Evolutionary conservation across 2,113 vertebrate species (phyloP).

Genomic region (Rhinopomastus cyanomelas): DNA sequence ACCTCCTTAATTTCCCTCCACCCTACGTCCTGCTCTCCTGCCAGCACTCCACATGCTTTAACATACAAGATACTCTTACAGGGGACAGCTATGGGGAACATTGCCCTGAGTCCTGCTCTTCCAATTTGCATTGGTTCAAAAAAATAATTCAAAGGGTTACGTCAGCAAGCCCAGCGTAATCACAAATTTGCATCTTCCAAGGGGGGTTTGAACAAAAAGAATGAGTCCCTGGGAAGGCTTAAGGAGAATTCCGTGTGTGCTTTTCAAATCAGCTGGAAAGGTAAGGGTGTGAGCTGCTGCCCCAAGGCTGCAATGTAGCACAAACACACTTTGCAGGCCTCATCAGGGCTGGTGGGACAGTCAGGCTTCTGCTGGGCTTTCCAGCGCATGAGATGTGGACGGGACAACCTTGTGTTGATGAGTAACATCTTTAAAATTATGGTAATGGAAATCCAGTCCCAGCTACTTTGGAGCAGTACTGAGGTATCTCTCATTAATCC

Average conservation of each 20-base stretch:
- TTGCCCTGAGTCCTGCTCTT: not conserved
- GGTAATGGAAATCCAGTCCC: constrained; percentile 50
- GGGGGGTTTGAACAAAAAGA: not conserved
- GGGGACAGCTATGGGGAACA: not conserved
- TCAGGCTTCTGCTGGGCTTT: not conserved
- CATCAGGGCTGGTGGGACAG: not conserved
- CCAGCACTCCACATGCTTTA: not conserved
- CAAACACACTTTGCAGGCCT: not conserved
- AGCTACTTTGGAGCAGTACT: constrained; percentile 64
- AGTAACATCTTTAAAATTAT: not conserved
- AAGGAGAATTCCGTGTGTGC: not conserved
- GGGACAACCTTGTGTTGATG: not conserved
- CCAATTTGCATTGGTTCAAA: not conserved
- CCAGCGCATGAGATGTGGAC: not conserved
- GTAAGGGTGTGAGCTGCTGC: not conserved
- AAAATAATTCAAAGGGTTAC: not conserved
- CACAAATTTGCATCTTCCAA: not conserved
- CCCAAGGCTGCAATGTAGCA: not conserved
- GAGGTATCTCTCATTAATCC: constrained; percentile 72
- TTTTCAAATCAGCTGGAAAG: constrained; percentile 3
- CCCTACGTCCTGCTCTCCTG: not conserved
- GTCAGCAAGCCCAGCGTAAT: not conserved
- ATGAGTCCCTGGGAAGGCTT: not conserved
- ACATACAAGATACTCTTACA: not conserved
- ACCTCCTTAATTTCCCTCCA: no score